Base-by-base conservation (phyloP, 2,888 invertebrate species). In the Pteria penguin region DNA sequence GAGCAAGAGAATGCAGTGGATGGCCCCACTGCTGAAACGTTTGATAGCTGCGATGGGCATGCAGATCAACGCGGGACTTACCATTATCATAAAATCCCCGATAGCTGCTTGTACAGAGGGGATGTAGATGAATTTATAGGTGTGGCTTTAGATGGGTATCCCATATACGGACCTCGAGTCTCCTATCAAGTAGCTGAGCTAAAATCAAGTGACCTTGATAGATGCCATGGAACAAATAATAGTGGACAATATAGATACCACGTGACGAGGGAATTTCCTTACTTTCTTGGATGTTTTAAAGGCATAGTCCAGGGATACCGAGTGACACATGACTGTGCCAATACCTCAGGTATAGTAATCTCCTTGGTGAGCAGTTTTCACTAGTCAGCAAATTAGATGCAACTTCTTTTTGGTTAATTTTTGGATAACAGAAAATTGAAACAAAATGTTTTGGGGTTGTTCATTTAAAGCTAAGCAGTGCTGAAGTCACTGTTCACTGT, bases 21-120 rank as follows among this genome's bases (percentile, higher is more conserved):
- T 32, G 77, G 77, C 2, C 2, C 57, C 14, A 36, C 11, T 31
- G 55, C 27, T 3, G 82, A 82, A 55, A 65, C 31, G 18, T 76
- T 82, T 65, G 82, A 82, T 63, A 63, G 52, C 60, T 82, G 82
- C 71, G 72, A 78, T 29, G 82, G 82, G 14, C 82, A 82, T 55
- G 57, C 81, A 2, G 62, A 63, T 32, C 62, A 26, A 4, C 5
- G 11, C 14, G 82, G 82, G 0, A 60, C 52, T 11, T 82, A 82
- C 67, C 81, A 81, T 60, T 81, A 82, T 67, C 82, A 82, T 67
- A 74, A 78, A 29, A 61, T 77, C 2, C 81, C 81, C 4, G 68
- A 60, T 1, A 76, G 72, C 52, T 82, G 82, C 62, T 26, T 82
- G 29, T 62, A 75, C 61, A 58, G 26, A n/a, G 62, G 65, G 4